These are phyloP conservation scores for Lasioglossum marginatum DNA, from an alignment of 2,888 invertebrate genomes.

Conservation along the genomic window DNA sequence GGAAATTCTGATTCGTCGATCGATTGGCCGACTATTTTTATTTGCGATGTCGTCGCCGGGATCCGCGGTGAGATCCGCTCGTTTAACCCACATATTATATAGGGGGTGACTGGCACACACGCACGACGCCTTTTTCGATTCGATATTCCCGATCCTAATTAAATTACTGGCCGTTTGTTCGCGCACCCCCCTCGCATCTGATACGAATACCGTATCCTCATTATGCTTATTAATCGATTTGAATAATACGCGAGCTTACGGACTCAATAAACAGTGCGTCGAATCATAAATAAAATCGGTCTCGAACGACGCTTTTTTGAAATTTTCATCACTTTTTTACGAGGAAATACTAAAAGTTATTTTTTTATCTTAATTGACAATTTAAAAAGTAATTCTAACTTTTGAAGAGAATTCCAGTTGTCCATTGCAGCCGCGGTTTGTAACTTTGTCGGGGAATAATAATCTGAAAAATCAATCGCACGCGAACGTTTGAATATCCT, in stretches of 20 bases:
- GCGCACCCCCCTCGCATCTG: background rate
- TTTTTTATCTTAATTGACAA: too few species aligned
- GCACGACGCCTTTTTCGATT: background rate
- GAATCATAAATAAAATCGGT: background rate
- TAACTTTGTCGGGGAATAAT: background rate
- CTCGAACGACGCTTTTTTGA: background rate
- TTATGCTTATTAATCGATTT: background rate
- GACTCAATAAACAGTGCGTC: background rate
- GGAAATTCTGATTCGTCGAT: background rate
- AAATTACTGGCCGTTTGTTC: background rate
- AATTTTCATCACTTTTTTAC: too few species aligned
- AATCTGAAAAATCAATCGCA: background rate
- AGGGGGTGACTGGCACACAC: background rate
- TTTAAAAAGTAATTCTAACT: background rate
- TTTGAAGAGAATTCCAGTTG: background rate
- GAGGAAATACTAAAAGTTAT: too few species aligned
- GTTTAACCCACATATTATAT: conserved; percentile 2
- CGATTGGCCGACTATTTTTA: conserved; percentile 4
- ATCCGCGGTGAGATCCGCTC: background rate
- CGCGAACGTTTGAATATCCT: background rate
- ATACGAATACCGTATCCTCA: background rate
- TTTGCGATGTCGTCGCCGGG: background rate
- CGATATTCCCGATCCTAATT: background rate
- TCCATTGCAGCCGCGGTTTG: background rate
- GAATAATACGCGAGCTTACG: background rate